Conservation (phyloP, 1,140 invertebrate species). For the Lepidurus arcticus region DNA sequence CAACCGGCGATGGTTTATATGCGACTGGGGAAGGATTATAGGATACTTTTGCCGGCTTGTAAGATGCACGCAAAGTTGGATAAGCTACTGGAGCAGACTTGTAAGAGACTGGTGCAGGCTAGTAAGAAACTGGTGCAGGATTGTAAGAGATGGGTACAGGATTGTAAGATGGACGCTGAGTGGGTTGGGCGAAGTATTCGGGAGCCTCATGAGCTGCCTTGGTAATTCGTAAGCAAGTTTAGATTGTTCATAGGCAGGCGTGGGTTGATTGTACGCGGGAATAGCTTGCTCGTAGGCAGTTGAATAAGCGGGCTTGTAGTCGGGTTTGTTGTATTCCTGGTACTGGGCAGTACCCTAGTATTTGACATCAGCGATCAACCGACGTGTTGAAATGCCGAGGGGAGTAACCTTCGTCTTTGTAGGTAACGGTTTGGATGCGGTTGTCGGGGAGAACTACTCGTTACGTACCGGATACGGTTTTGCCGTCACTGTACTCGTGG, state of each 20-base stretch:
- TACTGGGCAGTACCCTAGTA: conserved; percentile 60
- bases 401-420: conserved; percentile 31
- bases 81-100: background rate
- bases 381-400: no score
- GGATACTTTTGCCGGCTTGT: background rate
- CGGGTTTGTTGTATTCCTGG: conserved; percentile 41
- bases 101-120: background rate
- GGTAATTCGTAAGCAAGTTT: background rate
- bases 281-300: no score
- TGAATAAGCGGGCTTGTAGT: conserved; percentile 29
- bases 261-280: no score
- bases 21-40: background rate
- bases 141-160: background rate
- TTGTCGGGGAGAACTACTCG: conserved; percentile 34
- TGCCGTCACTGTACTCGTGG: background rate
- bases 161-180: background rate
- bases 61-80: background rate
- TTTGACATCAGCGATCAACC: conserved; percentile 26
- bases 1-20: background rate
- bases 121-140: background rate
- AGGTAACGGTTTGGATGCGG: conserved; percentile 35
- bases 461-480: no score
- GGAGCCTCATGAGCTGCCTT: background rate
- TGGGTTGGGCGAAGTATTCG: conserved; percentile 5
- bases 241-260: background rate